phyloP scores from a whole-genome alignment of 2,888 invertebrate genomes.

The Ditula angustiorana region DNA sequence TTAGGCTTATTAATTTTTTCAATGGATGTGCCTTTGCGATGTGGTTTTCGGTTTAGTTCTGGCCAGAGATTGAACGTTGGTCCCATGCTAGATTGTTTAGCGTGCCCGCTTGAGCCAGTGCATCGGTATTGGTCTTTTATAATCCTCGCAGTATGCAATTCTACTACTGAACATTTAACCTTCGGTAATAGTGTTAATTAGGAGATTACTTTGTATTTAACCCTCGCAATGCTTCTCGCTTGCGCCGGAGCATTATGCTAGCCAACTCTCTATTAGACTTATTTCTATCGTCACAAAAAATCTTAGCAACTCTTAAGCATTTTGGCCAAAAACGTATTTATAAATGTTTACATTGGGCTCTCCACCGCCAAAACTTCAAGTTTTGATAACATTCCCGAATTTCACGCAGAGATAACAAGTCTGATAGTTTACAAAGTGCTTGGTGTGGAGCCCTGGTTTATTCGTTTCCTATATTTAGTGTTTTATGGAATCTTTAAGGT shows the following conservation, averaged over 20 bases:
- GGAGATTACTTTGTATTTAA: conserved; percentile 54
- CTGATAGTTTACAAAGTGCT: conserved; percentile 30
- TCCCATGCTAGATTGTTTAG: conserved; percentile 50
- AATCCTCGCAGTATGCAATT: conserved; percentile 67
- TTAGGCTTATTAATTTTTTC: conserved; percentile 37
- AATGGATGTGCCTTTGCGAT: conserved; percentile 30
- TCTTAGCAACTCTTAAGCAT: conserved; percentile 26
- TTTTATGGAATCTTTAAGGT: conserved; percentile 40
- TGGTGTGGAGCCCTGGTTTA: conserved; percentile 30
- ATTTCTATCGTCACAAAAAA: conserved; percentile 43
- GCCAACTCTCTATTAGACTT: conserved; percentile 48
- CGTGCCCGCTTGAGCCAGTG: conserved; percentile 52
- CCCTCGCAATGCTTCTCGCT: conserved; percentile 48
- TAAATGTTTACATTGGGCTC: conserved; percentile 36
- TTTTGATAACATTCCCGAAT: conserved; percentile 35
- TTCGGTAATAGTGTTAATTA: conserved; percentile 57
- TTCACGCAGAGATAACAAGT: conserved; percentile 34
- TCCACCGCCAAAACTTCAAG: conserved; percentile 5
- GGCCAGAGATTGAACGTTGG: conserved; percentile 46
- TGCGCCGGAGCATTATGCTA: conserved; percentile 47
- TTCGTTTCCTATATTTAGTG: conserved; percentile 37
- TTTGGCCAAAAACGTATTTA: conserved; percentile 37
- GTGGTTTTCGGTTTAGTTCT: conserved; percentile 43
- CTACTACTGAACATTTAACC: conserved; percentile 59
- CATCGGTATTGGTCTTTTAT: conserved; percentile 42